phyloP scores from a whole-genome alignment of 2,888 invertebrate genomes.

The Phorcus lineatus region DNA sequence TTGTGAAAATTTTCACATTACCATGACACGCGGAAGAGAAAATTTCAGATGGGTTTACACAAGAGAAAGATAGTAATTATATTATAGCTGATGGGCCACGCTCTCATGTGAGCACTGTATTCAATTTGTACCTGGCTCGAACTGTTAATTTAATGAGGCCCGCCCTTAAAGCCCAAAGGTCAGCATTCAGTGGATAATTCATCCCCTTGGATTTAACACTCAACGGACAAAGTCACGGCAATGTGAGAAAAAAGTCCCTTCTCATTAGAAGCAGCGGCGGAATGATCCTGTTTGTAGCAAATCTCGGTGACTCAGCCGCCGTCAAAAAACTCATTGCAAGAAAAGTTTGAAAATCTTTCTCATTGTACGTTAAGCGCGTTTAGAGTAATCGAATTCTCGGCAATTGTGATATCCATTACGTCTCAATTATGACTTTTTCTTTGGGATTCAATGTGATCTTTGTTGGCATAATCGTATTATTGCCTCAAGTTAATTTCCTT shows the following conservation, averaged over 20 bases:
- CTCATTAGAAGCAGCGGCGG: not conserved
- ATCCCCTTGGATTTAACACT: conserved; percentile 3
- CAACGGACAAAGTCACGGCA: not conserved
- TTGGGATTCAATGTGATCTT: not conserved
- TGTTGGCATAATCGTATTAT: not conserved
- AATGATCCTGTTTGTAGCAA: conserved; percentile 2
- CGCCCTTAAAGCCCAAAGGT: conserved; percentile 9
- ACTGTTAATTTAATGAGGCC: conserved; percentile 19
- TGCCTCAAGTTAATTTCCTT: not conserved
- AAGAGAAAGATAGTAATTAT: conserved; percentile 1
- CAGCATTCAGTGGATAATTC: conserved; percentile 13
- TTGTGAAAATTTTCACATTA: conserved; percentile 13
- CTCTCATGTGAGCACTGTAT: conserved; percentile 13
- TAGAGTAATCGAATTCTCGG: not conserved
- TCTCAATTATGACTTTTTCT: not conserved
- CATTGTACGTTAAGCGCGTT: not conserved
- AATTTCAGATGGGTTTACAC: conserved; percentile 24
- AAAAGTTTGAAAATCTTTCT: not conserved
- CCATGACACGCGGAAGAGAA: conserved; percentile 8
- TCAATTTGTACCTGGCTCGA: conserved; percentile 24
- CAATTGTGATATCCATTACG: not conserved
- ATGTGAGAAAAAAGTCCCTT: conserved; percentile 2
- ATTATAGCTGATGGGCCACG: not conserved
- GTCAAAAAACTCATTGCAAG: not conserved
- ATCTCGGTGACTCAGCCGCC: conserved; percentile 15